A percentile compares a stretch with the other conserved stretches of the same genome.
These are phyloP conservation scores for Trachelus iudaicus DNA, from an alignment of 2,888 invertebrate species.

Conservation along the genomic window DNA sequence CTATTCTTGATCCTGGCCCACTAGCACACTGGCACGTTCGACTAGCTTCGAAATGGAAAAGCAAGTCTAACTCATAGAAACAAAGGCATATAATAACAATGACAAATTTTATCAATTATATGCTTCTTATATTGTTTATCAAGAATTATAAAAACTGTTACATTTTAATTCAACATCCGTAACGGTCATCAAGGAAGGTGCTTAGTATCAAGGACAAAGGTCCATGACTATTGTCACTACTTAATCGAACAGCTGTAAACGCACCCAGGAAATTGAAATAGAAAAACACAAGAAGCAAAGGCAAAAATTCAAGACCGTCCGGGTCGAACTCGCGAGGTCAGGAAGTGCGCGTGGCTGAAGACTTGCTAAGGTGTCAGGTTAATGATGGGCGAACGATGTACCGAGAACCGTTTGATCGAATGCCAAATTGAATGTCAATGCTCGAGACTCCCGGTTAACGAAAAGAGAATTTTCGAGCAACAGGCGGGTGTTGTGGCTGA, in stretches of 20 bases:
- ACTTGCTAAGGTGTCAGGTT: neutral
- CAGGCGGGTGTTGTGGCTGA: neutral
- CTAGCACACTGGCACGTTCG: conserved; percentile 27
- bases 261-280: neutral
- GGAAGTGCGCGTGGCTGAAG: neutral
- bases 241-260: neutral
- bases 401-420: conserved; percentile 12
- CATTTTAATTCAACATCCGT: neutral
- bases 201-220: neutral
- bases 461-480: neutral
- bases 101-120: neutral
- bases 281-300: neutral
- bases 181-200: neutral
- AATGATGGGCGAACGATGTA: neutral
- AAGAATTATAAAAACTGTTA: neutral
- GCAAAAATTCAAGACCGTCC: neutral
- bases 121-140: neutral
- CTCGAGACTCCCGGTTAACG: neutral
- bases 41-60: conserved; percentile 8
- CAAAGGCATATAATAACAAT: conserved; percentile 8
- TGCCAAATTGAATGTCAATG: conserved; percentile 24
- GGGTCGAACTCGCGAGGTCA: neutral
- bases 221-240: neutral
- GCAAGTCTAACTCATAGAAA: neutral
- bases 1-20: conserved; percentile 42